Evolutionary conservation across 2,113 vertebrate species (phyloP), one percentile per base, ranked within the genome.

Genomic region (Speoplatyrhinus poulsoni): DNA sequence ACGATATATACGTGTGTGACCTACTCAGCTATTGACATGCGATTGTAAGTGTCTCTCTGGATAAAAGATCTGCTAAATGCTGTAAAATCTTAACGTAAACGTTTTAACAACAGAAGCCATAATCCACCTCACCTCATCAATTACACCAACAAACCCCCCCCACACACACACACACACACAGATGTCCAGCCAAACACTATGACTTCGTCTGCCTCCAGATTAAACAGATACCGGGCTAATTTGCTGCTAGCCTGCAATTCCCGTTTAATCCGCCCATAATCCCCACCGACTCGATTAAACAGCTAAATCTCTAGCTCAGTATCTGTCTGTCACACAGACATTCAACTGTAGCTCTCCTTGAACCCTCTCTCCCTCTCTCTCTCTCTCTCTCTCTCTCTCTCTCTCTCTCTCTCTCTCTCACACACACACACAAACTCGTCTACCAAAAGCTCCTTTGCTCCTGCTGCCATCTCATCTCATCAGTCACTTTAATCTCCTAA

Each of bases 191-290:
- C 75, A 48, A 84, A 62, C 75, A 67, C 79, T 82, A 70, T 67
- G 57, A 82, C 76, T 87, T 80, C 76, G 84, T 84, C 83, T 77
- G 73, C 69, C 80, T 82, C 76, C 80, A 90, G 87, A 92, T 94
- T 93, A 93, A 92, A 19, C 19, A 85, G 81, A 72, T 87, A 85
- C 79, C 79, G 54, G 79, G 92, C 88, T 92, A 93, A 92, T 92
- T 92, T 92, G 87, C 87, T 79, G 82, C 90, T 88, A 70, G 86
- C 87, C 87, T 65, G 62, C 85, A 80, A 91, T 88, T 89, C 88
- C 83, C 64, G 33, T 78, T 86, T 92, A 93, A 92, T 94, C 93
- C 90, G n/a, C 12, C 75, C 72, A 76, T 92, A 92, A 93, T 93
- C 91, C 91, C 85, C 71, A 41, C 75, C 72, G 82, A 76, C 87